Base-by-base conservation (phyloP, 2,888 invertebrate species). In the Andrena bucephala region DNA sequence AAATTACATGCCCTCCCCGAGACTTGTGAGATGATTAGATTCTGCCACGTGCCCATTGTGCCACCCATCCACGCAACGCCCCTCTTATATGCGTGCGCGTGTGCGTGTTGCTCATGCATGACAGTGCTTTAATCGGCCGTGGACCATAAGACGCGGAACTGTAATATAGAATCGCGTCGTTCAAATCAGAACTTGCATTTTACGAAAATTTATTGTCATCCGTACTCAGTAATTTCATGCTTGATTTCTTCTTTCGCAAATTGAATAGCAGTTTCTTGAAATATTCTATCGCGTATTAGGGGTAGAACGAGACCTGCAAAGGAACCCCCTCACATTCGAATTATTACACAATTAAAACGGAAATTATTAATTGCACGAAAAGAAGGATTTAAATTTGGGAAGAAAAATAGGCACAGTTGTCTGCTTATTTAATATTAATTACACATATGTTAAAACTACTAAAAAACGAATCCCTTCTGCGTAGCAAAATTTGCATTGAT, bases 41-140 rank as follows among this genome's bases (percentile, higher is more conserved):
- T 90, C 87, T 78, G 92, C 81, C 92, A 92, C 92, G 92, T 92
- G 92, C 60, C 91, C 70, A 91, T 90, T 89, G 89, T 91, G 63
- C 69, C 75, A 83, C 79, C 73, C 87, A 84, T 85, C 81, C 75
- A 81, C 83, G 80, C 68, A 74, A 88, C 88, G 83, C 85, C 87
- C 87, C 84, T 82, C 82, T 68, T 59, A 57, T 71, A 31, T 66
- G 33, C 74, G 63, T 65, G 70, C 84, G 70, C 77, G 83, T 85
- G 68, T 74, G 81, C 65, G 36, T 80, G 83, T 27, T 76, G 74
- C 60, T 77, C 85, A 73, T 66, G 75, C 81, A 65, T 81, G 83
- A 79, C 81, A 66, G 74, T 79, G 81, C 85, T 72, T 85, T 84
- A 88, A 89, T 90, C 88, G 87, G 70, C 77, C 76, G 62, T 84